Percentiles rank a stretch among this genome's conserved stretches.
Conservation (phyloP, 2,797 vertebrate species). For the Enteromius trimaculatus region DNA sequence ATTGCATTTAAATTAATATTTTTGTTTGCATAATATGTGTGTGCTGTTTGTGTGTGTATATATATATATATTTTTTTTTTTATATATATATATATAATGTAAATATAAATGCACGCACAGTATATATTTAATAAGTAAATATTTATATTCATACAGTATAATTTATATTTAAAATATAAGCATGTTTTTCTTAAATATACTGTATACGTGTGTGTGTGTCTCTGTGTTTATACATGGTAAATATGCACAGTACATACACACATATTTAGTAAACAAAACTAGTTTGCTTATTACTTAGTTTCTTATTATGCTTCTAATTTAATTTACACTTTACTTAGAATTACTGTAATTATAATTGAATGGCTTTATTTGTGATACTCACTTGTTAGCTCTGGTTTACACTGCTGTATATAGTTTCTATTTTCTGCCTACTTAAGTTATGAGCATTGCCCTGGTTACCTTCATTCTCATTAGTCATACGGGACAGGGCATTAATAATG, state of each 20-base stretch:
- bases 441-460: constrained; percentile 54
- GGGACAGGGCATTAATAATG: constrained; percentile 74
- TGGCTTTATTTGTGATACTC: not conserved
- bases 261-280: not conserved
- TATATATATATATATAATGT: too few species aligned
- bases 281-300: not conserved
- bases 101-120: too few species aligned
- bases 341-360: too few species aligned
- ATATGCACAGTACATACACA: not conserved
- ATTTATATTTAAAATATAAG: not conserved
- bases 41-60: too few species aligned
- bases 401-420: not conserved
- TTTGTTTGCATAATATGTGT: too few species aligned
- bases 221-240: not conserved
- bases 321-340: too few species aligned
- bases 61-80: too few species aligned
- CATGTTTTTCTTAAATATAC: not conserved
- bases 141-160: too few species aligned
- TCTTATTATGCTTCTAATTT: not conserved
- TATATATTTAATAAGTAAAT: not conserved
- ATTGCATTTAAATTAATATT: too few species aligned
- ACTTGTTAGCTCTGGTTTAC: not conserved
- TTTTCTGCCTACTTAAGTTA: not conserved
- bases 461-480: constrained; percentile 54
- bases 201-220: not conserved